A percentile compares a stretch with the other conserved stretches of the same genome.
These are phyloP conservation scores for Drosophila erecta DNA, from an alignment of 1,140 invertebrate species.

Conservation along the genomic window DNA sequence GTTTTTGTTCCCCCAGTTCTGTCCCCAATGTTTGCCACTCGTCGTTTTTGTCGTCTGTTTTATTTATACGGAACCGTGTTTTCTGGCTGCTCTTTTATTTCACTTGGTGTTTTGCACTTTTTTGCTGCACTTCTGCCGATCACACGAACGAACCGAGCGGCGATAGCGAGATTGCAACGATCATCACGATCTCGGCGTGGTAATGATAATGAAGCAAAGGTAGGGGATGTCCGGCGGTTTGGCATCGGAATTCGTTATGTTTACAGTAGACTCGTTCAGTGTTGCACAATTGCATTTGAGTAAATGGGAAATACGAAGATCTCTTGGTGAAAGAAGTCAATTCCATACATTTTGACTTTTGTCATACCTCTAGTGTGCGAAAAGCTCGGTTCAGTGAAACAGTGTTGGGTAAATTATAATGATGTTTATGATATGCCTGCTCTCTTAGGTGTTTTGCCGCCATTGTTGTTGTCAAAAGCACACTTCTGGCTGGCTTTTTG, in stretches of 20 bases:
- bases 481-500: conserved; percentile 1
- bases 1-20: conserved; percentile 46
- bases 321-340: no score
- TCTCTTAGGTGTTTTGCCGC: no score
- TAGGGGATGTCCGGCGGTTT: conserved; percentile 7
- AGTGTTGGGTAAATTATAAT: background rate
- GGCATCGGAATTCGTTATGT: conserved; percentile 1
- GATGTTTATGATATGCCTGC: no score
- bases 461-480: no score
- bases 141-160: conserved; percentile 15
- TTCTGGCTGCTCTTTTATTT: conserved; percentile 7
- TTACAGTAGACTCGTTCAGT: background rate
- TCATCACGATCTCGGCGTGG: conserved; percentile 17
- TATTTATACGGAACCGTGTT: conserved; percentile 61
- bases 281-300: background rate
- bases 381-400: background rate
- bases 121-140: conserved; percentile 11
- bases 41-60: conserved; percentile 44
- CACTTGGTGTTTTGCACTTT: conserved; percentile 2
- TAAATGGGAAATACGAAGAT: background rate
- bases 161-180: conserved; percentile 18
- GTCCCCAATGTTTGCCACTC: conserved; percentile 52
- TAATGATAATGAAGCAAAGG: conserved; percentile 6
- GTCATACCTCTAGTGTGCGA: background rate
- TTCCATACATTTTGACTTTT: no score